phyloP scores from a whole-genome alignment of 2,113 vertebrate genomes.

The Alligator sinensis region DNA sequence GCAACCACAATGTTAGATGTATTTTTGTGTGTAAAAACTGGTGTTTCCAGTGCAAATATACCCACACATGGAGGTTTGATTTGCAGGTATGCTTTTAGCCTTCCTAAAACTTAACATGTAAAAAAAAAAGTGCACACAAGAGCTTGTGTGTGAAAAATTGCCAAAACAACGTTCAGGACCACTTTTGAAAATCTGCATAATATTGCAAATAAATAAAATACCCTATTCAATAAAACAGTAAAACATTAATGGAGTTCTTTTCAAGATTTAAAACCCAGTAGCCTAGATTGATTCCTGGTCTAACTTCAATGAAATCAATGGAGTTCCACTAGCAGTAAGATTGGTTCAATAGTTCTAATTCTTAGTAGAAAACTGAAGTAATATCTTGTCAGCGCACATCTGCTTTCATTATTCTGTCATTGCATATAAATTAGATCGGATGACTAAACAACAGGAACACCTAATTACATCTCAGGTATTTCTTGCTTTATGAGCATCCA shows the following conservation, averaged over 20 bases:
- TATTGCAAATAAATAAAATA: neutral
- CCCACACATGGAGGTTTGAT: neutral
- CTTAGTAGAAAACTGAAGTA: neutral
- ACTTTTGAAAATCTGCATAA: neutral
- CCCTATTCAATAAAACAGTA: neutral
- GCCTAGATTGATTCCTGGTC: neutral
- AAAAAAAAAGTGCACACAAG: neutral
- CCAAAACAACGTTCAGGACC: neutral
- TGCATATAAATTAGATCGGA: constrained; percentile 2
- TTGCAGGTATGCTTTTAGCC: neutral
- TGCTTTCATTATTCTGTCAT: constrained; percentile 11
- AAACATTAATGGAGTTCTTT: neutral
- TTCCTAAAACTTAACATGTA: neutral
- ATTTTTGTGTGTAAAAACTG: neutral
- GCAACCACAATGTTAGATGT: neutral
- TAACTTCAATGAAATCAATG: neutral
- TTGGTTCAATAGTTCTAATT: neutral
- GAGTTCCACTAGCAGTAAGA: neutral
- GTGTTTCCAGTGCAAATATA: neutral
- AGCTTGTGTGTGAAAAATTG: neutral
- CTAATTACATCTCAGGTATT: constrained; percentile 13
- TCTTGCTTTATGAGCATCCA: constrained; percentile 25
- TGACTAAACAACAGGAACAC: constrained; percentile 12
- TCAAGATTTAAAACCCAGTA: neutral
- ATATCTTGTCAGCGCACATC: neutral